Conservation (phyloP, 2,888 invertebrate species). For the Phasia obesa region DNA sequence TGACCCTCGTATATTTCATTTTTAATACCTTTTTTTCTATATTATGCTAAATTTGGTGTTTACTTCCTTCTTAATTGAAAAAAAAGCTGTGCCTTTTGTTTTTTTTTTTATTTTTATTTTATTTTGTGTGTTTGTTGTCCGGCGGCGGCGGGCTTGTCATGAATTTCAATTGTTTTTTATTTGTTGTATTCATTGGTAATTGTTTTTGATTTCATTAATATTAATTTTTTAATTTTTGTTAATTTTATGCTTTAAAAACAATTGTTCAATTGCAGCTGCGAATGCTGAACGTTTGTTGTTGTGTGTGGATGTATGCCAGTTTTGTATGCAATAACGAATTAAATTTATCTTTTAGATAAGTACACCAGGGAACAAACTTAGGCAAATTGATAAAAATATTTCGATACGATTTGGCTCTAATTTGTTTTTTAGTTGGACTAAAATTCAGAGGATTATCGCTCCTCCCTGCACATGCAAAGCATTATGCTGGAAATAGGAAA, state of each 20-base stretch:
- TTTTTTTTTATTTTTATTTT: constrained; percentile 39
- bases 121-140: constrained; percentile 28
- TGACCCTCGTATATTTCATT: too few species aligned
- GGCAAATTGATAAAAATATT: too few species aligned
- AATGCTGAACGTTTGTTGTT: neutral
- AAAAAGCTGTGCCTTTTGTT: constrained; percentile 18
- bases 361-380: too few species aligned
- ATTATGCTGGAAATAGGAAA: too few species aligned
- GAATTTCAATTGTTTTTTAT: constrained; percentile 56
- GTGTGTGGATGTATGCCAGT: neutral
- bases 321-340: neutral
- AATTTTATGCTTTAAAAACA: neutral
- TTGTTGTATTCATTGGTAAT: neutral
- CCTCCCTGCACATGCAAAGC: too few species aligned
- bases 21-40: neutral
- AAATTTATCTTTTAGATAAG: neutral
- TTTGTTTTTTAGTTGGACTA: too few species aligned
- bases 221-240: neutral
- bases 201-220: constrained; percentile 9
- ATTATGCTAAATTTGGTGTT: constrained; percentile 45
- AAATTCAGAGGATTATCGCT: too few species aligned
- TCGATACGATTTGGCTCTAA: too few species aligned
- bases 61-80: constrained; percentile 52
- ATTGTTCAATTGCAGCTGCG: neutral
- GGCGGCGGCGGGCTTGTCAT: constrained; percentile 29